Evolutionary conservation across 2,113 vertebrate species (phyloP), one percentile per base, ranked within the genome.

Genomic region (Myotis davidii): DNA sequence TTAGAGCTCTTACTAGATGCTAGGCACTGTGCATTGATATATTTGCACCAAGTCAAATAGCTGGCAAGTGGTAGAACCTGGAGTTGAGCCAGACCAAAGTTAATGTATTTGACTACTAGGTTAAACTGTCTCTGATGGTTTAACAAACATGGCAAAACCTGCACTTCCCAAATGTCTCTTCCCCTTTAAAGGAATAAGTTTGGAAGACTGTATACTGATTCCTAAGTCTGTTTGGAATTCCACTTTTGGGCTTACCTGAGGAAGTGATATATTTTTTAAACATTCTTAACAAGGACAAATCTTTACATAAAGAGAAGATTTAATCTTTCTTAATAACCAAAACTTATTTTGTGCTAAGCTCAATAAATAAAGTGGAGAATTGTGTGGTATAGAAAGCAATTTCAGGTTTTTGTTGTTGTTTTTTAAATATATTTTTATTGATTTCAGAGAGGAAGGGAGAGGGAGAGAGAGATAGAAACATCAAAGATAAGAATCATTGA

Each of bases 111-210:
- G 90, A 81, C 85, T 45, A 90, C 52, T 85, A 9, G 50, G 29
- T 87, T 94, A 84, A 93, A 93, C 74, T 59, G 32, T 78, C 64
- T 79, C 78, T 96, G 76, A 74, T 86, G 12, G 50, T 74, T 90
- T 91, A 87, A 90, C 87, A 96, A 95, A 92, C 67, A 92, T 54
- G 76, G 76, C 61, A 77, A 78, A 87, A 77, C 69, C 69, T 56
- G 32, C 12, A n/a, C 52, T 82, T 74, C 34, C 27, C 56, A 65
- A 87, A 78, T 45, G 74, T 67, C 25, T 86, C 32, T 34, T 90
- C 34, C 59, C 70, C 67, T 91, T 86, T 95, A 82, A 96, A 93
- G 74, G 74, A 73, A 93, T 83, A 50, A 18, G 54, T 95, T 83
- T 93, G 78, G 50, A 82, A 92, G n/a, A 37, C n/a, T 76, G 25